Percentiles rank a stretch among this genome's conserved stretches.
phyloP scores from a whole-genome alignment of 2,888 invertebrate species.

The Sericinus montela region DNA sequence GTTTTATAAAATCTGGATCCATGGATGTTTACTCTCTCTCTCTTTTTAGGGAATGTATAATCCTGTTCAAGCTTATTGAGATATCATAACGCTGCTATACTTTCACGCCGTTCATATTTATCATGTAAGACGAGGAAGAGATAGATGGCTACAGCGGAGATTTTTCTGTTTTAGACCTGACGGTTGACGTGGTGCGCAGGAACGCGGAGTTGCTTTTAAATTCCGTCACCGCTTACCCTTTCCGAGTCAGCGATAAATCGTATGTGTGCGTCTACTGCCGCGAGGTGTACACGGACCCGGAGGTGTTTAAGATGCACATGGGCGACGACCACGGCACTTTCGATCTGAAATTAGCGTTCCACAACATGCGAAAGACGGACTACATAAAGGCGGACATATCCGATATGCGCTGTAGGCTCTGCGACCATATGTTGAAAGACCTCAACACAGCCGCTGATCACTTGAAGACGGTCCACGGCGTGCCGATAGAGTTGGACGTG shows the following conservation, averaged over 20 bases:
- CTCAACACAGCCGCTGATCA: slow-evolving; percentile 49
- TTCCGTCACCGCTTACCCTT: slow-evolving; percentile 66
- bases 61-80: too few species aligned
- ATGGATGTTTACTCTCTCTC: too few species aligned
- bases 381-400: slow-evolving; percentile 64
- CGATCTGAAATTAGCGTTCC: slow-evolving; percentile 55
- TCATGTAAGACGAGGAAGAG: too few species aligned
- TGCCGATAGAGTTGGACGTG: slow-evolving; percentile 39
- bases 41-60: too few species aligned
- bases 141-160: slow-evolving; percentile 17
- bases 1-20: too few species aligned
- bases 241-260: slow-evolving; percentile 64
- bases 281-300: slow-evolving; percentile 58
- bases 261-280: slow-evolving; percentile 70
- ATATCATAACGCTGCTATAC: too few species aligned
- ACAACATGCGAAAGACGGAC: slow-evolving; percentile 59
- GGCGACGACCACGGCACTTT: slow-evolving; percentile 52
- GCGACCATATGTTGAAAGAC: slow-evolving; percentile 33
- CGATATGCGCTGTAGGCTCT: slow-evolving; percentile 50
- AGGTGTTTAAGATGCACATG: slow-evolving; percentile 55
- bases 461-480: slow-evolving; percentile 37
- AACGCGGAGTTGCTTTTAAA: slow-evolving; percentile 62
- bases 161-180: slow-evolving; percentile 69
- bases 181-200: slow-evolving; percentile 55
- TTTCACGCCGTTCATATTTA: too few species aligned